These are phyloP conservation scores for Epizoanthus scotinus DNA, from an alignment of 92 coral and sea anemone genomes.

Conservation along the genomic window DNA sequence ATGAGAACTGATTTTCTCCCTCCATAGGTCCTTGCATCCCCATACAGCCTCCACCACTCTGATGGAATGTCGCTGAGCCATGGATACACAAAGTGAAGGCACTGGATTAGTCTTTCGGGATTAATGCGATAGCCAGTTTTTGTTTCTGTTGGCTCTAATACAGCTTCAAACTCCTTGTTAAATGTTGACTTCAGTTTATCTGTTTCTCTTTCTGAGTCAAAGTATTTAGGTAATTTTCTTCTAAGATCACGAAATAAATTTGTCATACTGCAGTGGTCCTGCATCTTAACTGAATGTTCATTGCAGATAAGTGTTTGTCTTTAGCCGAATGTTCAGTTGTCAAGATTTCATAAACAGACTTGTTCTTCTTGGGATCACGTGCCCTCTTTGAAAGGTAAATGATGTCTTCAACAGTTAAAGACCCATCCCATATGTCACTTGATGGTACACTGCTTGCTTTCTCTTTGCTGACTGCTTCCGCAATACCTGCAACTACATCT, in stretches of 20 bases:
- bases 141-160: too few relatives aligned
- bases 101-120: too few relatives aligned
- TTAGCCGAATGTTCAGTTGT: constrained; percentile 12
- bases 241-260: constrained; percentile 19
- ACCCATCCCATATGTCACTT: constrained; percentile 41
- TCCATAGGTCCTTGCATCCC: constrained; percentile 45
- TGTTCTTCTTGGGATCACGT: constrained; percentile 31
- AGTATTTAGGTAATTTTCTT: constrained; percentile 33
- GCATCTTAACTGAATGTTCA: constrained; percentile 32
- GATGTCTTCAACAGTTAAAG: constrained; percentile 38
- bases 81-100: not conserved
- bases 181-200: too few relatives aligned
- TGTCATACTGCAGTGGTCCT: constrained; percentile 41
- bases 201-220: constrained; percentile 16
- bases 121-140: too few relatives aligned
- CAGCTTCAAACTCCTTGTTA: too few relatives aligned
- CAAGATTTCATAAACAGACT: constrained; percentile 32
- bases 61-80: not conserved
- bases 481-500: constrained; percentile 26
- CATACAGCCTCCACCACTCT: constrained; percentile 23
- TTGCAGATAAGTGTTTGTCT: constrained; percentile 33
- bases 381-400: constrained; percentile 30
- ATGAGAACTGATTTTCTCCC: constrained; percentile 30
- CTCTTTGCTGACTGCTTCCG: constrained; percentile 12
- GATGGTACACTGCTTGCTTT: not conserved